Conservation (phyloP, 2,797 vertebrate species). For the Taeniopygia guttata region DNA sequence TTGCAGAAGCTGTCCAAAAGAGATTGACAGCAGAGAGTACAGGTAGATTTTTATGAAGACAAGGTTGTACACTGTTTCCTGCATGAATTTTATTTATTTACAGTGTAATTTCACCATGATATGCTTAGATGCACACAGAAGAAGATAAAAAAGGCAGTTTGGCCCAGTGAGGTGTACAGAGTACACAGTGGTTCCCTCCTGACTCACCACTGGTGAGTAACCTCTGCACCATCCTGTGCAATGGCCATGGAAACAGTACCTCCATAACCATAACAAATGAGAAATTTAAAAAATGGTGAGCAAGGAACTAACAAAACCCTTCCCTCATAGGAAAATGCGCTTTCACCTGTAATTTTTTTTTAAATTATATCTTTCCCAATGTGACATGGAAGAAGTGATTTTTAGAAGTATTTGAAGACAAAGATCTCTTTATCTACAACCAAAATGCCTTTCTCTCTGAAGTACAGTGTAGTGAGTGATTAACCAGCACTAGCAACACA, state of each 20-base stretch:
- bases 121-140: not conserved
- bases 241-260: not conserved
- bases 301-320: not conserved
- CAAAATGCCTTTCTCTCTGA: not conserved
- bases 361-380: not conserved
- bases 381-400: not conserved
- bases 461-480: not conserved
- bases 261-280: not conserved
- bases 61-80: not conserved
- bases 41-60: not conserved
- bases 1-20: not conserved
- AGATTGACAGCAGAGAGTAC: not conserved
- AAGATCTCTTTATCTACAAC: not conserved
- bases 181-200: not conserved
- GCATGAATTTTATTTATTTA: not conserved
- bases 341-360: not conserved
- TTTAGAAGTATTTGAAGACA: not conserved
- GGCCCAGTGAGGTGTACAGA: not conserved
- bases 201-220: not conserved
- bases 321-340: not conserved
- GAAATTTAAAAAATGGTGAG: not conserved
- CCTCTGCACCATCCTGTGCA: not conserved
- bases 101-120: not conserved
- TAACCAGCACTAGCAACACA: constrained; percentile 16
- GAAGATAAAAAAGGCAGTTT: not conserved